These are phyloP conservation scores for Cryptocheilus praepositus DNA, from an alignment of 2,888 invertebrate genomes.

Conservation along the genomic window DNA sequence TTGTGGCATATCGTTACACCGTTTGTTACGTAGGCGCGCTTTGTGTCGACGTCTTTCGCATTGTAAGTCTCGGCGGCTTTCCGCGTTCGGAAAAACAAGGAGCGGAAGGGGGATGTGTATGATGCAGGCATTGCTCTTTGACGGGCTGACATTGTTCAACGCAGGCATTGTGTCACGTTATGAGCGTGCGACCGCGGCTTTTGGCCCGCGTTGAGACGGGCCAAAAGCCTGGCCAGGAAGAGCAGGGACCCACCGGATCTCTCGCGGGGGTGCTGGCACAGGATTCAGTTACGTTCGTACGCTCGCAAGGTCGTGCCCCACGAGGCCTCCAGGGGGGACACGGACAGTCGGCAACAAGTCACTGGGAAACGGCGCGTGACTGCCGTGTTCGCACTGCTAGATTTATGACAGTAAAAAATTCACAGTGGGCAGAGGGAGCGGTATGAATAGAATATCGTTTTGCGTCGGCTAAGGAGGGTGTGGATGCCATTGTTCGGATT, in stretches of 20 bases:
- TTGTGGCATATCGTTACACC: too few relatives aligned
- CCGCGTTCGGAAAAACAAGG: too few relatives aligned
- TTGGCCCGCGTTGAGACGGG: background rate
- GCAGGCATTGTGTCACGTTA: too few relatives aligned
- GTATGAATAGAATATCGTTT: too few relatives aligned
- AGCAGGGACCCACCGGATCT: conserved; percentile 47
- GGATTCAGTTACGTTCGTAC: conserved; percentile 24
- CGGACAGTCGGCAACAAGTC: conserved; percentile 60
- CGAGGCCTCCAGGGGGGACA: conserved; percentile 42
- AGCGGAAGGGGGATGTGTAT: too few relatives aligned
- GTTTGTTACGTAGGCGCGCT: too few relatives aligned
- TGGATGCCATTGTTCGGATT: too few relatives aligned
- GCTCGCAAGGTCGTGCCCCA: conserved; percentile 37
- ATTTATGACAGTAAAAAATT: conserved; percentile 50
- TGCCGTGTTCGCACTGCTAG: conserved; percentile 43
- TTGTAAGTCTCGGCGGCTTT: too few relatives aligned
- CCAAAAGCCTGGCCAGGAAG: conserved; percentile 37
- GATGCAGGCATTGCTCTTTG: too few relatives aligned
- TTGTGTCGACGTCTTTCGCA: too few relatives aligned
- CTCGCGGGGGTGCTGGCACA: conserved; percentile 47
- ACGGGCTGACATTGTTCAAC: too few relatives aligned
- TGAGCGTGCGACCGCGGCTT: background rate
- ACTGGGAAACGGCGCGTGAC: conserved; percentile 60
- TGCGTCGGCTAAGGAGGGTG: too few relatives aligned
- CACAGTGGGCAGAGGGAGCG: conserved; percentile 16